These are phyloP conservation scores for Tetragnatha versicolor DNA, from an alignment of 1,140 invertebrate genomes.

Conservation along the genomic window DNA sequence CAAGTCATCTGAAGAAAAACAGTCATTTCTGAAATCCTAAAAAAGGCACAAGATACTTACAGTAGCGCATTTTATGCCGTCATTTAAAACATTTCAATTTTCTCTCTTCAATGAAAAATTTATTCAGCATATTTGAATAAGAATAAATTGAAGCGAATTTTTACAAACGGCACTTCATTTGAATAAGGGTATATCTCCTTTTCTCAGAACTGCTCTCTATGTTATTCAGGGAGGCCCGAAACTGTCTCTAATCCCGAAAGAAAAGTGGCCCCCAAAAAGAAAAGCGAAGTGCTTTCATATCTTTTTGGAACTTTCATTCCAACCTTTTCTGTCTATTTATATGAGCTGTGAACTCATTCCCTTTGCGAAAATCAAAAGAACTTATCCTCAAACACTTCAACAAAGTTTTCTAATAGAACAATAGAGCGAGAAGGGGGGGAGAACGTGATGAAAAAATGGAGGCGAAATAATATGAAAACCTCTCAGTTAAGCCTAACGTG, in stretches of 20 bases:
- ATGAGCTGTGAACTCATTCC: slow-evolving; percentile 24
- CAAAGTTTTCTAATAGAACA: slow-evolving; percentile 40
- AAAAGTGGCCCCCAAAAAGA: background rate
- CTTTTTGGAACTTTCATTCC: slow-evolving; percentile 13
- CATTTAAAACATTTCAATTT: no score
- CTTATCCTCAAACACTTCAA: background rate
- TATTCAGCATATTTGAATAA: background rate
- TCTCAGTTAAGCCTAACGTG: slow-evolving; percentile 35
- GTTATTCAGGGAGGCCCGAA: background rate
- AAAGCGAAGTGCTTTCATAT: background rate
- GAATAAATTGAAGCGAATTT: background rate
- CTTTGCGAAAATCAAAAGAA: slow-evolving; percentile 22
- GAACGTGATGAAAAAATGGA: background rate
- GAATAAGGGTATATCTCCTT: background rate
- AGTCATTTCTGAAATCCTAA: no score
- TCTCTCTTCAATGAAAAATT: no score
- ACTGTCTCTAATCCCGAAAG: background rate
- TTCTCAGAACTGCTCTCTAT: background rate
- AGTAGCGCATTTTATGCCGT: no score
- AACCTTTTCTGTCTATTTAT: slow-evolving; percentile 8
- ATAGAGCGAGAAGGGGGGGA: background rate
- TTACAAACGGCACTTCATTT: background rate
- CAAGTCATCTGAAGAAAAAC: no score
- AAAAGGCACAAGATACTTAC: no score
- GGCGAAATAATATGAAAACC: slow-evolving; percentile 1